Evolutionary conservation across 2,797 vertebrate species (phyloP), one percentile per base, ranked within the genome.

Genomic region (Lacerta bilineata): DNA sequence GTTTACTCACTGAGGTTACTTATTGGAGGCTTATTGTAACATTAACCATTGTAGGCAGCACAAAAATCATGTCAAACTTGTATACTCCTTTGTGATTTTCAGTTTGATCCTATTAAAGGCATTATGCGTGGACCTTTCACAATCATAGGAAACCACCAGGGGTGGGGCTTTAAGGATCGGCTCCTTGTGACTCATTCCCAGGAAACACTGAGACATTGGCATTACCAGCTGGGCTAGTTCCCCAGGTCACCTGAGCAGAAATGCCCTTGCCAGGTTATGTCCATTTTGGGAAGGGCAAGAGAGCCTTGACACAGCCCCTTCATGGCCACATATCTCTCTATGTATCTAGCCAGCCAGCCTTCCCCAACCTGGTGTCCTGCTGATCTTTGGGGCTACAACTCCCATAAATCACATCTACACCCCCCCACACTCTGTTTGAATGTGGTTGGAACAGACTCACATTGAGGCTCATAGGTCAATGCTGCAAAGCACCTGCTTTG

Each of bases 141-240:
- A 23, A 85, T 80, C n/a, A 1, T 66, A 41, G 43, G 78, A 80
- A 85, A 81, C 29, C 33, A 33, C 15, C 29, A 72, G 27, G 18
- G 64, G 78, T 64, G n/a, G 83, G 8, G 1, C 18, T 81, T 69
- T 33, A 61, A 87, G 78, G 64, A 33, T 29, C 3, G 17, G 41
- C 27, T 36, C 7, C 41, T 75, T 41, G 59, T 90, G 86, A 88
- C 39, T 90, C 83, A 88, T 27, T 17, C 17, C 23, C 64, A 39
- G 66, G 90, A 90, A 88, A 82, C 5, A 8, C 61, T 77, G 84
- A 86, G 50, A 25, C 7, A 18, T 33, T 25, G 61, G 55, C 33
- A 50, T 75, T 80, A 87, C 76, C 71, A 5, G 86, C 68, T 27
- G 18, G 17, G 10, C 89, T 71, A 77, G 83, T 85, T 88, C 61